These are phyloP conservation scores for Protobothrops flavoviridis DNA, from an alignment of 2,113 vertebrate species.

Conservation along the genomic window DNA sequence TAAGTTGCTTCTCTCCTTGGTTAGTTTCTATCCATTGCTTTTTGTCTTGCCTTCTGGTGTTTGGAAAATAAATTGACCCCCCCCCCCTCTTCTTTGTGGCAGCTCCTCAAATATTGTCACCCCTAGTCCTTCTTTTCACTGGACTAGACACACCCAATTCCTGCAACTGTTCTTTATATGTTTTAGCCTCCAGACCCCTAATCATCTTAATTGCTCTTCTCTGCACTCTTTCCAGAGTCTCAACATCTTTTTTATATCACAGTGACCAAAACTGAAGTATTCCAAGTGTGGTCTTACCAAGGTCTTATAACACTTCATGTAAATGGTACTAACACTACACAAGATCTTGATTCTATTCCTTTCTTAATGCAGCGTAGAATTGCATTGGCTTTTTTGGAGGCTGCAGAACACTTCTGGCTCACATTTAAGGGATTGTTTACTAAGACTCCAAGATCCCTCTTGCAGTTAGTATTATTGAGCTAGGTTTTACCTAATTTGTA, in stretches of 20 bases:
- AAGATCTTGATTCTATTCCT: neutral
- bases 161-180: neutral
- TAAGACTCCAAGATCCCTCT: too few species aligned
- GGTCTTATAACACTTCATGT: neutral
- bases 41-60: neutral
- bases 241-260: neutral
- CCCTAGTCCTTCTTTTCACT: neutral
- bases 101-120: neutral
- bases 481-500: neutral
- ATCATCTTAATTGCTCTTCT: neutral
- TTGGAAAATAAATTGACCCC: neutral
- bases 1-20: neutral
- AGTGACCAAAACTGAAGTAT: neutral
- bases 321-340: neutral
- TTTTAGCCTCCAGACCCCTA: neutral
- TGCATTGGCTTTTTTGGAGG: neutral
- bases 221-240: neutral
- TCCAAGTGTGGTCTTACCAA: neutral
- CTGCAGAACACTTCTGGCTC: neutral
- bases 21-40: neutral
- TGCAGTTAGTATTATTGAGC: too few species aligned
- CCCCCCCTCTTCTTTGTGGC: neutral
- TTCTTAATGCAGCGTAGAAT: too few species aligned
- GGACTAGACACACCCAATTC: neutral
- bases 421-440: neutral